These are phyloP conservation scores for Onychomys arenicola DNA, from an alignment of 2,797 vertebrate species.

Conservation along the genomic window DNA sequence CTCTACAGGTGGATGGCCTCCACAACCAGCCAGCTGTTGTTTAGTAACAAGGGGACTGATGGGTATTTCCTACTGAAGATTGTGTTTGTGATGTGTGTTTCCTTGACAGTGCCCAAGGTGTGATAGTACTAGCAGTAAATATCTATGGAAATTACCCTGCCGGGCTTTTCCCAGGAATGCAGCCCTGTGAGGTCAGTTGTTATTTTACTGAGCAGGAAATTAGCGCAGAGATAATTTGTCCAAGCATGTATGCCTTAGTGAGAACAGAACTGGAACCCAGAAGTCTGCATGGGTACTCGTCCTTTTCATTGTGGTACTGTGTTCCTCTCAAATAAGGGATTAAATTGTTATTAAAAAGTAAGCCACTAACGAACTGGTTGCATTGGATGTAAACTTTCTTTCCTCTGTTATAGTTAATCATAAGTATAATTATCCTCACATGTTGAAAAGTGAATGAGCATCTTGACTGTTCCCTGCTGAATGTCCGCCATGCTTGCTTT, in stretches of 20 bases:
- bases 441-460: slow-evolving; percentile 48
- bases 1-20: not conserved
- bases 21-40: slow-evolving; percentile 4
- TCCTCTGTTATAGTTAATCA: not conserved
- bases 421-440: slow-evolving; percentile 1
- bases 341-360: slow-evolving; percentile 60
- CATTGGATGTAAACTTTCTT: slow-evolving; percentile 7
- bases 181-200: not conserved
- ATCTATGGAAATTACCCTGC: not conserved
- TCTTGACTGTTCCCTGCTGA: slow-evolving; percentile 67
- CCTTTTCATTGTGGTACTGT: not conserved
- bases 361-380: not conserved
- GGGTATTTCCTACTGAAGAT: slow-evolving; percentile 16
- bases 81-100: not conserved
- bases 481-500: slow-evolving; percentile 75
- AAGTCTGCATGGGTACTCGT: not conserved
- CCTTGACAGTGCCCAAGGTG: not conserved
- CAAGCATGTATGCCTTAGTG: not conserved
- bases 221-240: slow-evolving; percentile 2
- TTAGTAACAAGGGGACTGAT: not conserved
- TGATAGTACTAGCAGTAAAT: not conserved
- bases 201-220: slow-evolving; percentile 42
- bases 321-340: slow-evolving; percentile 13
- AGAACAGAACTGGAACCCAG: slow-evolving; percentile 1
- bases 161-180: slow-evolving; percentile 15